Evolutionary conservation across 2,797 vertebrate genomes (phyloP).

Genomic region (Ctenosaura bakeri): DNA sequence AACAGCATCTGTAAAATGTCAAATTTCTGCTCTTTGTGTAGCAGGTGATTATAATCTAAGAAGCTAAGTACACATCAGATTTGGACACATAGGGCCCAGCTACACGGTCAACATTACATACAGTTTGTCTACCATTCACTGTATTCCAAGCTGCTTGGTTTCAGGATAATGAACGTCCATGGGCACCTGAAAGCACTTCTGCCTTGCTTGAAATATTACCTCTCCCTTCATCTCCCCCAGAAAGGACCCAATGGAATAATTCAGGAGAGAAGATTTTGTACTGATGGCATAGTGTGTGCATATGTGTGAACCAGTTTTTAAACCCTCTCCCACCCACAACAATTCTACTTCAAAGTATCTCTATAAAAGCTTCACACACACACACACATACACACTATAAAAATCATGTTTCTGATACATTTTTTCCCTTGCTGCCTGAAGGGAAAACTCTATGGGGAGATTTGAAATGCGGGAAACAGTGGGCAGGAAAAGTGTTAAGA

Average conservation of each 20-base stretch:
- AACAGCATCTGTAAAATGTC: neutral
- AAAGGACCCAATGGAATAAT: neutral
- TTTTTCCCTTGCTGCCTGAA: neutral
- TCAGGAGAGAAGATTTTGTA: neutral
- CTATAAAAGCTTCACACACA: neutral
- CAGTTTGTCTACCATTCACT: neutral
- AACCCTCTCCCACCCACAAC: neutral
- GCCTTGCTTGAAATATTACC: neutral
- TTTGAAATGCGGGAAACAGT: neutral
- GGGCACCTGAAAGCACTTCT: neutral
- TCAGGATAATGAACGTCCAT: neutral
- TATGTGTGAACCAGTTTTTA: neutral
- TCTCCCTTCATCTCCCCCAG: conserved; percentile 1
- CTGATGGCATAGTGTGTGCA: no score
- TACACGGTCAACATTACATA: neutral
- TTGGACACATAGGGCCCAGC: neutral
- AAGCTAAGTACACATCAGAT: neutral
- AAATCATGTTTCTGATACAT: neutral
- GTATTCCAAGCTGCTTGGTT: conserved; percentile 1
- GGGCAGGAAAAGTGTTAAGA: no score
- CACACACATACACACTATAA: neutral
- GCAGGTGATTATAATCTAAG: neutral
- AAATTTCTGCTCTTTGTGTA: no score
- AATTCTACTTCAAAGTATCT: neutral
- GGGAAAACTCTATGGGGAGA: neutral